phyloP scores from a whole-genome alignment of 2,797 vertebrate genomes.

The Jordanella pulchra region DNA sequence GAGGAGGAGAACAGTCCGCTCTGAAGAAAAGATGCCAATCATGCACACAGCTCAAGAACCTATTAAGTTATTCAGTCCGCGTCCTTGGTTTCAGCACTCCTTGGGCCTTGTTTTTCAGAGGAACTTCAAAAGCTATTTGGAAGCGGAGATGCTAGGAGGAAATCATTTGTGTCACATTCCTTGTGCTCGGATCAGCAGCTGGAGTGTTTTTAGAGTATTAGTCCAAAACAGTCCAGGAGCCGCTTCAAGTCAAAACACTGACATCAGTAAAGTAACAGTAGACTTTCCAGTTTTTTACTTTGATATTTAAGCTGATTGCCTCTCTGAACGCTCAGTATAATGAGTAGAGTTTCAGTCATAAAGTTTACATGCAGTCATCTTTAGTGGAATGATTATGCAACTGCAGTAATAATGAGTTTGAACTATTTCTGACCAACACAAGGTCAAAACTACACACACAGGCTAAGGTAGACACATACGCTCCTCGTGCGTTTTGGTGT shows the following conservation, averaged over 20 bases:
- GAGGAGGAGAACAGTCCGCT: slow-evolving; percentile 35
- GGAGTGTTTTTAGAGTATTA: slow-evolving; percentile 49
- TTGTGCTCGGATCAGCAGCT: slow-evolving; percentile 40
- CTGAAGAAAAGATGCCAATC: slow-evolving; percentile 62
- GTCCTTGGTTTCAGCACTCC: slow-evolving; percentile 76
- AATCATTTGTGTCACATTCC: slow-evolving; percentile 75
- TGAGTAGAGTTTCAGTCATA: not conserved
- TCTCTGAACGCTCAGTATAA: not conserved
- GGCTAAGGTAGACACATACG: too few species aligned
- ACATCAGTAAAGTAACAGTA: not conserved
- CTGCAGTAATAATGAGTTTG: too few species aligned
- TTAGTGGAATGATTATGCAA: too few species aligned
- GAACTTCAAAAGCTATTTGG: slow-evolving; percentile 68
- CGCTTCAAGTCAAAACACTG: slow-evolving; percentile 13
- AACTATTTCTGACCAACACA: too few species aligned
- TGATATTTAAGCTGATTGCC: not conserved
- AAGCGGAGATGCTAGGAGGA: slow-evolving; percentile 66
- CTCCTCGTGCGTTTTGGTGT: too few species aligned
- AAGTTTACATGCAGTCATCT: not conserved
- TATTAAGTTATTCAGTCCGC: slow-evolving; percentile 65
- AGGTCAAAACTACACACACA: too few species aligned
- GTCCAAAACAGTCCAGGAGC: slow-evolving; percentile 41
- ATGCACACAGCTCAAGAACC: slow-evolving; percentile 62
- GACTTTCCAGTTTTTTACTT: not conserved
- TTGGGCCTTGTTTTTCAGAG: slow-evolving; percentile 67